Base-by-base conservation (phyloP, 2,113 vertebrate species). In the Camarhynchus parvulus region DNA sequence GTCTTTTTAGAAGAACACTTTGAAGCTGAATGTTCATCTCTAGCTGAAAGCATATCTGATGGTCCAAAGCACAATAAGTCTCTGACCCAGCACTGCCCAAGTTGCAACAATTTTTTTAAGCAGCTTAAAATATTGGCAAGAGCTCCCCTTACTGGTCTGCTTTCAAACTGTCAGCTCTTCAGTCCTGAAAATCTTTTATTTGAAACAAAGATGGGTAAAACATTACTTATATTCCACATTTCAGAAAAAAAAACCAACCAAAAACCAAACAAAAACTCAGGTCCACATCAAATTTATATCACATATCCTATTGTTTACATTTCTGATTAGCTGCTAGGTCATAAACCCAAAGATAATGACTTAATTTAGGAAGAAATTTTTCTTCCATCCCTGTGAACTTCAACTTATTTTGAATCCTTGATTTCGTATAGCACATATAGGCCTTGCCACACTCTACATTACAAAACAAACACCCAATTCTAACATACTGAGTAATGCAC, bases 131-230 rank as follows among this genome's bases (percentile, higher is more conserved):
- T 73, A 63, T 64, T 90, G 96, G 5, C 68, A 77, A 96, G 97
- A 96, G 96, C 96, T 87, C 97, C 97, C 66, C 94, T 97, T 97
- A 58, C 83, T 96, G 97, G 96, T 82, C 39, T 49, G 49, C 20
- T 12, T 66, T 81, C 56, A 83, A 72, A 88, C 4, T 81, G 39
- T 67, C 55, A 63, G 25, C 18, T n/a, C 37, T 44, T 80, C 46
- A 39, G 50, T 64, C 25, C 47, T 37, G 52, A 72, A 80, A 58
- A 73, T n/a, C 19, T 70, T 81, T 61, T 11, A 15, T 74, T 61
- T 47, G n/a, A 91, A 76, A 78, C 6, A 35, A 83, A 66, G 19
- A 53, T 25, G 5, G 23, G 23, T 41, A 56, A 39, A 82, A 31
- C 33, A 55, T 9, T 61, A 56, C n/a, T 78, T 82, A 21, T 42